Evolutionary conservation across 2,888 invertebrate genomes (phyloP).

Genomic region (Acanthosepion pharaonis): DNA sequence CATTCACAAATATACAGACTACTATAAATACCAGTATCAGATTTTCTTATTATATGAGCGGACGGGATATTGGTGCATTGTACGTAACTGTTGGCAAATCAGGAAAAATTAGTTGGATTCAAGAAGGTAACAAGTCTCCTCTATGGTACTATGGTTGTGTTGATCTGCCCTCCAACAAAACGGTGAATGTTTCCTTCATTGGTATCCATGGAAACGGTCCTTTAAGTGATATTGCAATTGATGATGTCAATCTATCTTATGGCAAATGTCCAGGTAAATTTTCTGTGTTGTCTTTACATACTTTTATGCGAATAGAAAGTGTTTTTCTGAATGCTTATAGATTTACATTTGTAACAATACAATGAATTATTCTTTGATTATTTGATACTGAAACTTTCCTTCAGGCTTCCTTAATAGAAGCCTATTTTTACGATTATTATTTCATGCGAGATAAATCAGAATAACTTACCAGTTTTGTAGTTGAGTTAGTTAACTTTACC

Average conservation of each 20-base stretch:
- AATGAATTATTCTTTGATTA: no score
- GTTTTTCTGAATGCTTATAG: no score
- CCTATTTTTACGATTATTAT: no score
- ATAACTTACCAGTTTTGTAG: no score
- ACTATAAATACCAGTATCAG: background rate
- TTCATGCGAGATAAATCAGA: no score
- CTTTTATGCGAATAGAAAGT: background rate
- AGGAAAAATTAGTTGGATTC: background rate
- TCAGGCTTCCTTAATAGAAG: background rate
- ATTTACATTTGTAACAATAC: no score
- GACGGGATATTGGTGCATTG: background rate
- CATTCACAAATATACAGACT: background rate
- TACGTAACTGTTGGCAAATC: background rate
- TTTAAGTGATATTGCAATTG: slow-evolving; percentile 46
- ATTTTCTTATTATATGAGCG: slow-evolving; percentile 38
- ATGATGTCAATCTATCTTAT: background rate
- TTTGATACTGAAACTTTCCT: no score
- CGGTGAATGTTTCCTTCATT: background rate
- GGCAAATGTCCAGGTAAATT: background rate
- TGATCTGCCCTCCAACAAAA: background rate
- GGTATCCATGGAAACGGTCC: slow-evolving; percentile 8
- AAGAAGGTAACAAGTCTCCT: background rate
- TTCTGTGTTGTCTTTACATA: background rate
- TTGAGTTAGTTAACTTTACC: no score
- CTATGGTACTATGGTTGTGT: slow-evolving; percentile 34